phyloP scores from a whole-genome alignment of 2,888 invertebrate genomes.

The Siphlonurus alternatus region DNA sequence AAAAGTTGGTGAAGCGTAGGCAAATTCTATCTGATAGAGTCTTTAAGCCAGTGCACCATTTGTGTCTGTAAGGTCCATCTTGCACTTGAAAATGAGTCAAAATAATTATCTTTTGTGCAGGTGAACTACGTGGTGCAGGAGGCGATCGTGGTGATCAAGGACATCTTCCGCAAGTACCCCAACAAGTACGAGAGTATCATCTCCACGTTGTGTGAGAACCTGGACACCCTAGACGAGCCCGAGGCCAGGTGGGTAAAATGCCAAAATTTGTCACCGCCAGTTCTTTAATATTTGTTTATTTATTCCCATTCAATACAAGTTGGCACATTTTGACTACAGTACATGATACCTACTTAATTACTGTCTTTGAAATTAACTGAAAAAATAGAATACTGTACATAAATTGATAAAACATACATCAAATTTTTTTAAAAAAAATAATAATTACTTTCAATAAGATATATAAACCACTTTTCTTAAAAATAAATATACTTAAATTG shows the following conservation, averaged over 20 bases:
- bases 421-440: no score
- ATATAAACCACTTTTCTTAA: no score
- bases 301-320: neutral
- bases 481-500: no score
- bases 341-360: neutral
- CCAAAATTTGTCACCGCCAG: no score
- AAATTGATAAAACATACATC: no score
- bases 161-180: slow-evolving; percentile 93
- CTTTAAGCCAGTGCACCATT: neutral
- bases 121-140: slow-evolving; percentile 99
- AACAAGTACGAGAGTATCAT: slow-evolving; percentile 99
- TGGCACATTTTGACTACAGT: neutral
- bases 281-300: no score
- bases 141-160: slow-evolving; percentile 98
- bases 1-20: neutral
- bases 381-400: no score
- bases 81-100: no score
- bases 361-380: neutral
- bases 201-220: slow-evolving; percentile 94
- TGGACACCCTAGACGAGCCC: slow-evolving; percentile 96
- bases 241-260: slow-evolving; percentile 52
- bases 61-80: neutral
- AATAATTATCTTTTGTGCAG: slow-evolving; percentile 18
- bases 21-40: neutral
- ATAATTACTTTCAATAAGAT: no score